Evolutionary conservation across 2,797 vertebrate genomes (phyloP).

Genomic region (Pseudomugil tenellus): DNA sequence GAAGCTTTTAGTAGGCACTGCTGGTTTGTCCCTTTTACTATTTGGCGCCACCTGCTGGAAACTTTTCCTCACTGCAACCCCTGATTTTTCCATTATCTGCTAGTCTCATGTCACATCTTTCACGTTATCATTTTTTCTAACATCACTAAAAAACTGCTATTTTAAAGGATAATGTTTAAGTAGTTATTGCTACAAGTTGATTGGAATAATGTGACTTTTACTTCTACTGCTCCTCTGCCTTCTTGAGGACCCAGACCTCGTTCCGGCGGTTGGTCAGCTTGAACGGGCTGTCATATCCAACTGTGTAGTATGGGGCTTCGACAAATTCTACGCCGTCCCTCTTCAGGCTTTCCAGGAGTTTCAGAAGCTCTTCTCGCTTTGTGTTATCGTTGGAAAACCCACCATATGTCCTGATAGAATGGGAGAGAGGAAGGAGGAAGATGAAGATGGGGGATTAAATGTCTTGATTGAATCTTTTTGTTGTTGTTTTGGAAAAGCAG

Average conservation of each 20-base stretch:
- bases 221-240: constrained; percentile 50
- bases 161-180: constrained; percentile 10
- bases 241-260: constrained; percentile 85
- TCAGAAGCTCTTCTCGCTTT: constrained; percentile 83
- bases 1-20: constrained; percentile 42
- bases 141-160: neutral
- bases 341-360: constrained; percentile 82
- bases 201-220: neutral
- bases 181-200: neutral
- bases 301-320: constrained; percentile 83
- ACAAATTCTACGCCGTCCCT: constrained; percentile 79
- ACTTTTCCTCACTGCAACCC: neutral
- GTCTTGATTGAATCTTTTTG: neutral
- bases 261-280: constrained; percentile 86
- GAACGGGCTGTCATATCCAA: constrained; percentile 85
- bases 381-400: constrained; percentile 81
- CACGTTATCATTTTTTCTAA: neutral
- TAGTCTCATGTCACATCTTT: neutral
- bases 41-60: constrained; percentile 52
- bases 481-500: neutral
- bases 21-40: constrained; percentile 7
- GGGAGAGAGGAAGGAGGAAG: neutral
- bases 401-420: constrained; percentile 76
- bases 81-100: neutral
- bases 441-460: neutral